Evolutionary conservation across 2,888 invertebrate genomes (phyloP).

Genomic region (Globia sparganii): DNA sequence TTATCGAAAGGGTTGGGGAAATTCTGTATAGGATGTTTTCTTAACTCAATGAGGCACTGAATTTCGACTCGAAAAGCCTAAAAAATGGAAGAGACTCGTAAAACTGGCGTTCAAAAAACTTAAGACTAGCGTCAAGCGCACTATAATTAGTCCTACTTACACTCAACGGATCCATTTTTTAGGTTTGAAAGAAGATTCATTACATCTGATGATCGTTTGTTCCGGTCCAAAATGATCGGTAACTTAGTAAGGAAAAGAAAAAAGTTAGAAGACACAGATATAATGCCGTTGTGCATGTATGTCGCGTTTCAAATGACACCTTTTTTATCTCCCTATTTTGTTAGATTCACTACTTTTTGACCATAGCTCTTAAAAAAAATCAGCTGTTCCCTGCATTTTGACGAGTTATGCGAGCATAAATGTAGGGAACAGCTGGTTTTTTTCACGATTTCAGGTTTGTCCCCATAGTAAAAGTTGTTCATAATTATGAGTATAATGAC

Average conservation of each 20-base stretch:
- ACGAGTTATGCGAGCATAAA: too few species aligned
- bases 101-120: not conserved
- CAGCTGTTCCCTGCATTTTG: too few species aligned
- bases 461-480: too few species aligned
- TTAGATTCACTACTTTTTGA: too few species aligned
- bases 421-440: too few species aligned
- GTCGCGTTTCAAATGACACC: too few species aligned
- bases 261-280: not conserved
- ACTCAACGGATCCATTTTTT: not conserved
- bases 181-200: not conserved
- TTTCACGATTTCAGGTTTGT: too few species aligned
- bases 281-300: not conserved
- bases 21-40: not conserved
- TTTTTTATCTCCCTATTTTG: too few species aligned
- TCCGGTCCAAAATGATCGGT: not conserved
- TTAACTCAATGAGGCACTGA: not conserved
- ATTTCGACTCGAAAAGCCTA: not conserved
- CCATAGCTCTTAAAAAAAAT: too few species aligned
- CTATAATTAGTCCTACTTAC: not conserved
- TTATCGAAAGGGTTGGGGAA: not conserved
- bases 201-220: not conserved
- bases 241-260: not conserved
- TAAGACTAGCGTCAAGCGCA: not conserved
- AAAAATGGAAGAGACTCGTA: not conserved
- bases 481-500: too few species aligned